Percentiles rank a stretch among this genome's conserved stretches.
Conservation (phyloP, 2,888 invertebrate genomes). For the Ectemnius lituratus region DNA sequence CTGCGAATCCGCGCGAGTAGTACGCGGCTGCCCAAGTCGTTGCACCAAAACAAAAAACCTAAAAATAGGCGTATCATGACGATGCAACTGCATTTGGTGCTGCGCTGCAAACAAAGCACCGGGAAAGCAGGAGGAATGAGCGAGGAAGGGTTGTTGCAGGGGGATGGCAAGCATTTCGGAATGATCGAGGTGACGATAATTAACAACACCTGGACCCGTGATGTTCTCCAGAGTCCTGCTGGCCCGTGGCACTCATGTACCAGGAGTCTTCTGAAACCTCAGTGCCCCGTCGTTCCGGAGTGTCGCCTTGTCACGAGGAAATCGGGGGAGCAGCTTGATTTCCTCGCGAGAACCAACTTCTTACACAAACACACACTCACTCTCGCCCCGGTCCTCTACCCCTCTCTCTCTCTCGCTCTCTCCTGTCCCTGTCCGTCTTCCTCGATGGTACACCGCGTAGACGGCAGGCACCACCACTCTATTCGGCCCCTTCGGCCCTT, state of each 20-base stretch:
- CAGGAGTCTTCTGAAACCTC: conserved; percentile 69
- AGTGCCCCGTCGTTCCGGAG: conserved; percentile 31
- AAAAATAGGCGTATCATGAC: conserved; percentile 49
- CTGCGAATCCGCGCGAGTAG: conserved; percentile 13
- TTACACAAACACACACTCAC: conserved; percentile 8
- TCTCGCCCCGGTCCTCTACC: no score
- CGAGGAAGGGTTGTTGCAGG: background rate
- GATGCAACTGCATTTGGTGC: conserved; percentile 30
- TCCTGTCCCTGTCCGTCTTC: no score
- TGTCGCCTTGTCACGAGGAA: conserved; percentile 32
- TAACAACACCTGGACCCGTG: conserved; percentile 73
- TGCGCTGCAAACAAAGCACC: background rate
- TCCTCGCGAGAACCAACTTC: conserved; percentile 25
- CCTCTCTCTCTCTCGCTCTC: no score
- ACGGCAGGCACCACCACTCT: no score
- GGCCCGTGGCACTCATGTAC: conserved; percentile 77
- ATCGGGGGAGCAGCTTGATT: background rate
- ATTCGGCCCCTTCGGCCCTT: no score
- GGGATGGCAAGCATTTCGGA: background rate
- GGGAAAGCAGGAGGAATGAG: background rate
- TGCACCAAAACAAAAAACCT: conserved; percentile 57
- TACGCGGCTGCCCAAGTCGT: conserved; percentile 36
- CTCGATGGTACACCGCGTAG: background rate
- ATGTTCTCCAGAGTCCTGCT: conserved; percentile 77
- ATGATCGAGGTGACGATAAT: conserved; percentile 12